These are phyloP conservation scores for Trididemnum nubilum DNA, from an alignment of 23 tunicate genomes.

Conservation along the genomic window DNA sequence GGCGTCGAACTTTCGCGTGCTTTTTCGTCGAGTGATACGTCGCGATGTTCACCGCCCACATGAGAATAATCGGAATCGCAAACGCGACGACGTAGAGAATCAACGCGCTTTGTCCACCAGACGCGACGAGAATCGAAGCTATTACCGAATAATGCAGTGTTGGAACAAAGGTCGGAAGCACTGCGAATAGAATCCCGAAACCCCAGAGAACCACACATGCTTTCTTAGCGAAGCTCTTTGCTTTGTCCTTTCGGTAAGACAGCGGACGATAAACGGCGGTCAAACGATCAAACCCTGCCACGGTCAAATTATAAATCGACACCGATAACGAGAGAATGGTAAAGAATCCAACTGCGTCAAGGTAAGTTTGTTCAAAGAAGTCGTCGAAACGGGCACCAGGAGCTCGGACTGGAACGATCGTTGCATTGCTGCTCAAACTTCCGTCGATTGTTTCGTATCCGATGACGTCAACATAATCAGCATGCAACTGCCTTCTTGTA, in stretches of 20 bases:
- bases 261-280: conserved; percentile 70
- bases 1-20: conserved; percentile 52
- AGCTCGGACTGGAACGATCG: conserved; percentile 17
- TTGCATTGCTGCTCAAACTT: background rate
- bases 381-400: conserved; percentile 20
- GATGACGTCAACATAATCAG: background rate
- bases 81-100: conserved; percentile 50
- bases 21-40: conserved; percentile 51
- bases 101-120: conserved; percentile 34
- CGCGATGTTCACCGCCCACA: conserved; percentile 62
- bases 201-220: conserved; percentile 51
- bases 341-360: conserved; percentile 68
- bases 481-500: background rate
- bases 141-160: conserved; percentile 39
- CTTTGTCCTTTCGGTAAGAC: conserved; percentile 63
- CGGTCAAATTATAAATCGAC: conserved; percentile 59
- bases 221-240: conserved; percentile 50
- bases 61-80: conserved; percentile 55
- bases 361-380: conserved; percentile 18
- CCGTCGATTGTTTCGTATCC: conserved; percentile 34
- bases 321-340: conserved; percentile 55
- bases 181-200: conserved; percentile 38
- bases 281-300: conserved; percentile 81
- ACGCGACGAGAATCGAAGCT: conserved; percentile 50
- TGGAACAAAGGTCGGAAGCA: conserved; percentile 50